Conservation (phyloP, 2,113 vertebrate genomes). For the Lampris incognitus region DNA sequence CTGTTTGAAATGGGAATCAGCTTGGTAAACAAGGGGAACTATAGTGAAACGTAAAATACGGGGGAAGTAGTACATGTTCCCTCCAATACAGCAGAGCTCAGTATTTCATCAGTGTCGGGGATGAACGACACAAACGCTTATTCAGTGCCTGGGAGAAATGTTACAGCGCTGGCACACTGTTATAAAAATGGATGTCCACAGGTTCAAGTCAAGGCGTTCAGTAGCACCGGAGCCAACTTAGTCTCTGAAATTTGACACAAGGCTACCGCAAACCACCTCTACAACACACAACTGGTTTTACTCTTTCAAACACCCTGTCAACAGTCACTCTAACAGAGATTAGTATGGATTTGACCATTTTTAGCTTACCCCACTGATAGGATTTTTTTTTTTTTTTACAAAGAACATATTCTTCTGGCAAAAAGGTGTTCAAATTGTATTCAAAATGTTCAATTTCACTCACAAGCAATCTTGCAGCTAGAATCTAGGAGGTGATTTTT, state of each 20-base stretch:
- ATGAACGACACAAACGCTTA: conserved; percentile 77
- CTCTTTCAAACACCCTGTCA: conserved; percentile 14
- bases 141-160: conserved; percentile 83
- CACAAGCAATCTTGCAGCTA: conserved; percentile 20
- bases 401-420: conserved; percentile 3
- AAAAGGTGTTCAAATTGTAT: conserved; percentile 21
- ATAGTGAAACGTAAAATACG: too few relatives aligned
- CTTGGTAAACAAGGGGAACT: too few relatives aligned
- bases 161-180: conserved; percentile 71
- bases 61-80: too few relatives aligned
- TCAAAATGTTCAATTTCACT: conserved; percentile 27
- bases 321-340: conserved; percentile 54
- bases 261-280: conserved; percentile 30
- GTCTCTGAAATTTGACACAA: conserved; percentile 54
- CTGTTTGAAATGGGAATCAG: not conserved
- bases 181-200: conserved; percentile 66
- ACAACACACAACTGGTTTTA: conserved; percentile 35
- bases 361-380: conserved; percentile 42
- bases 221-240: conserved; percentile 55
- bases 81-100: not conserved
- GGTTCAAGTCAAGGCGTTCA: conserved; percentile 58
- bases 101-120: conserved; percentile 48
- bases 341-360: conserved; percentile 62
- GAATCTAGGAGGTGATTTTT: conserved; percentile 16
- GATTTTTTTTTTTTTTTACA: conserved; percentile 22